Evolutionary conservation across 2,888 invertebrate species (phyloP).

Genomic region (Chamaedrilus cognettii): DNA sequence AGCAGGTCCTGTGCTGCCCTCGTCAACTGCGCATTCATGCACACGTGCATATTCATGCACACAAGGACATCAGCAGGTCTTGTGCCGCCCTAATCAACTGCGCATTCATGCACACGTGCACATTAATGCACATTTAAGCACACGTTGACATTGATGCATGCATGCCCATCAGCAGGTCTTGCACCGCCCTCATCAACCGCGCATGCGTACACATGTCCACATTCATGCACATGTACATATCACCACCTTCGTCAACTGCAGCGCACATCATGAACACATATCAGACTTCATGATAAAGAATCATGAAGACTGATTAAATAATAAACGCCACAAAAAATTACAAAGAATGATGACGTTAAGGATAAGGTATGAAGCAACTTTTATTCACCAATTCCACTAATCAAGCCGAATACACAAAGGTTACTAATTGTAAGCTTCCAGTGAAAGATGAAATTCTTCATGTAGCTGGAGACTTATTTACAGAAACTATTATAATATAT

Average conservation of each 20-base stretch:
- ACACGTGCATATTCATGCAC: conserved; percentile 52
- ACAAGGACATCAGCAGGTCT: conserved; percentile 86
- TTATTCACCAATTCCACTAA: no score
- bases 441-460: no score
- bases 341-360: not conserved
- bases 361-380: no score
- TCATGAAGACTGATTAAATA: not conserved
- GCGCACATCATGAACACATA: no score
- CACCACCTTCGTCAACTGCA: no score
- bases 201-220: no score
- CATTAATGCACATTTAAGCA: conserved; percentile 62
- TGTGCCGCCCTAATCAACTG: conserved; percentile 84
- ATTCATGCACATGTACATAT: not conserved
- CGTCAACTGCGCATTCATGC: conserved; percentile 65
- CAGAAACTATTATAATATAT: no score
- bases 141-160: conserved; percentile 23
- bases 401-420: no score
- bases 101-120: no score
- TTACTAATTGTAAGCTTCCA: no score
- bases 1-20: conserved; percentile 89
- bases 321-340: not conserved
- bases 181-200: not conserved
- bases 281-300: no score
- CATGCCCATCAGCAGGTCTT: not conserved
- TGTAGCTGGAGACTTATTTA: no score